Evolutionary conservation across 37 sponge, comb jelly and placozoan species (phyloP), one percentile per base, ranked within the genome.

Genomic region (Axinella damicornis): DNA sequence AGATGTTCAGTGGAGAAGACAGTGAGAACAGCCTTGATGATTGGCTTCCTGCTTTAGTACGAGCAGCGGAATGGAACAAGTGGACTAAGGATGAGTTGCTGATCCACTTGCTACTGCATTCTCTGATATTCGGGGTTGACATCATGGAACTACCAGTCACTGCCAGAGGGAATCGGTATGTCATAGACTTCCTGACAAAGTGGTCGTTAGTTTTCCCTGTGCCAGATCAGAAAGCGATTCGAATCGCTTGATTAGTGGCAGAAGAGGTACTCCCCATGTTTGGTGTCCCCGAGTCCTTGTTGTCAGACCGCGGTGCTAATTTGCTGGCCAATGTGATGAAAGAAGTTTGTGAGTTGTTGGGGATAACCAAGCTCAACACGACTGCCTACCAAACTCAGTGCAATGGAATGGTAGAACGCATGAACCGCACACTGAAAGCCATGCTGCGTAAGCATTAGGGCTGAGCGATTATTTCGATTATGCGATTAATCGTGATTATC

Each of bases 121-220:
- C n/a, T n/a, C n/a, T n/a, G n/a, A n/a, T n/a, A n/a, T n/a, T n/a
- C n/a, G 88, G 68, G 1, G 32, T 88, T 41, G 89, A 88, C 17
- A 21, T n/a, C 4, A 87, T 87, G 88, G 67, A 87, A 17, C 53
- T 89, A 1, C 84, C 84, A n/a, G 2, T 32, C 20, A 83, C 79
- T 0, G 13, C 64, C 16, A n/a, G 62, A 5, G 89, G 89, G 1
- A 82, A 88, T 21, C 30, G 61, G 40, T 83, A n/a, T n/a, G n/a
- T n/a, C n/a, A 22, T 88, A 19, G 82, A 87, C 65, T 65, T 81
- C 5, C 64, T 83, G 24, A 53, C 72, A 0, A 83, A 89, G 60
- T 89, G 83, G 85, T 85, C 85, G 34, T 38, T 84, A 14, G 89
- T 76, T 13, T 89, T 76, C 41, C 77, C 83, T 6, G 37, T 74